These are phyloP conservation scores for Dynastes maya DNA, from an alignment of 2,888 invertebrate species.

Conservation along the genomic window DNA sequence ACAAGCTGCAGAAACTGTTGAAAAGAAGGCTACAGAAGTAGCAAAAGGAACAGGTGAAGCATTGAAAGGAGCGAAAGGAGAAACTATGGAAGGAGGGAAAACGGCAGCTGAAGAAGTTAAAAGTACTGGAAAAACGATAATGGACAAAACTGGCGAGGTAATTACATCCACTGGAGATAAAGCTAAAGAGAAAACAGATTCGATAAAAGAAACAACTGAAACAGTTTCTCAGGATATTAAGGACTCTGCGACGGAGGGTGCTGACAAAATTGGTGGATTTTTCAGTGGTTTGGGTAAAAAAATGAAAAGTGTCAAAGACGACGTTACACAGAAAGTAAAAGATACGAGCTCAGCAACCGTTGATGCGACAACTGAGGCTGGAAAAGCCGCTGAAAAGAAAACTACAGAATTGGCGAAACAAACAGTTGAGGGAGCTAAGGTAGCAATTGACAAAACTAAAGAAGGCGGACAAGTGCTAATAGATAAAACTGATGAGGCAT, in stretches of 20 bases:
- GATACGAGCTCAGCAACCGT: neutral
- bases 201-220: neutral
- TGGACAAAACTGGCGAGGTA: neutral
- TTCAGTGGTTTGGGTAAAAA: conserved; percentile 37
- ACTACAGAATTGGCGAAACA: conserved; percentile 39
- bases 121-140: conserved; percentile 3
- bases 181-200: neutral
- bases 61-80: neutral
- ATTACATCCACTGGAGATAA: neutral
- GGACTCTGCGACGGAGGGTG: conserved; percentile 33
- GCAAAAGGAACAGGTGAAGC: conserved; percentile 52
- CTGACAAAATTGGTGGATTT: conserved; percentile 25
- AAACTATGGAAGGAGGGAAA: conserved; percentile 17
- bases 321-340: conserved; percentile 18
- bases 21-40: conserved; percentile 13
- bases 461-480: neutral
- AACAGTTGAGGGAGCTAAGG: conserved; percentile 40
- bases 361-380: no score
- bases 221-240: conserved; percentile 2
- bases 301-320: conserved; percentile 52
- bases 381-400: neutral
- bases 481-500: no score
- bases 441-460: conserved; percentile 39
- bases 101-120: neutral
- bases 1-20: no score